A percentile compares a stretch with the other conserved stretches of the same genome.
These are phyloP conservation scores for Xiphophorus hellerii DNA, from an alignment of 2,113 vertebrate species.

Conservation along the genomic window DNA sequence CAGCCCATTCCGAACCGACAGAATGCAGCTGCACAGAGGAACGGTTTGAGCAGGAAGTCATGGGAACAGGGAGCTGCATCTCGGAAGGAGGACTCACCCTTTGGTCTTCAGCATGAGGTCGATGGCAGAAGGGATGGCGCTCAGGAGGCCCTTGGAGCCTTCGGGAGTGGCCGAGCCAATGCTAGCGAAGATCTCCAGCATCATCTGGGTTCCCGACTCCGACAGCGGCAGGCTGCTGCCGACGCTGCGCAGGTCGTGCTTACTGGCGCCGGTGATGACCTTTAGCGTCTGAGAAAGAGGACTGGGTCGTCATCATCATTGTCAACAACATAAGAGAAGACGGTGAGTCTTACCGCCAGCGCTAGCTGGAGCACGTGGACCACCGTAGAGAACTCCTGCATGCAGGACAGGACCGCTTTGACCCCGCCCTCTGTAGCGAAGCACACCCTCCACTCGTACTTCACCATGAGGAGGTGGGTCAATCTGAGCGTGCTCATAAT, in stretches of 20 bases:
- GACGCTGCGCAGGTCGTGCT: slow-evolving; percentile 76
- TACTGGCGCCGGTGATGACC: slow-evolving; percentile 88
- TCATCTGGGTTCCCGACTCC: slow-evolving; percentile 86
- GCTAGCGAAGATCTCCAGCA: slow-evolving; percentile 95
- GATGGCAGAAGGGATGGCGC: slow-evolving; percentile 84
- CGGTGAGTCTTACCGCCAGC: slow-evolving; percentile 80
- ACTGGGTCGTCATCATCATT: background rate
- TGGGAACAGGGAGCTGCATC: accelerated
- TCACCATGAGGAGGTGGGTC: slow-evolving; percentile 84
- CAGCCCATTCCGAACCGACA: slow-evolving; percentile 87
- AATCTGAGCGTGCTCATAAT: slow-evolving; percentile 81
- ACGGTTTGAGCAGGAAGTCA: accelerated
- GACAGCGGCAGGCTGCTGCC: slow-evolving; percentile 74
- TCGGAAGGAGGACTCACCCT: slow-evolving; percentile 70
- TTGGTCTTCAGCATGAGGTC: slow-evolving; percentile 85
- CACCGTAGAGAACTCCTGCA: slow-evolving; percentile 84
- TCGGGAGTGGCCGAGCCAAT: slow-evolving; percentile 89
- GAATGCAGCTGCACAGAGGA: slow-evolving; percentile 77
- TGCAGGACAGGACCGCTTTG: slow-evolving; percentile 87
- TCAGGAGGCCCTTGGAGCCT: slow-evolving; percentile 84
- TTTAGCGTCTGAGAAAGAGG: slow-evolving; percentile 83
- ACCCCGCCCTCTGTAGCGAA: slow-evolving; percentile 93
- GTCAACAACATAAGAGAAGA: too few relatives aligned
- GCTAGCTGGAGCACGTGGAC: slow-evolving; percentile 88
- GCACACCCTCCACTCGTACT: slow-evolving; percentile 86